Percentiles rank a stretch among this genome's conserved stretches.
Conservation (phyloP, 2,113 vertebrate genomes). For the Tonatia bakeri region DNA sequence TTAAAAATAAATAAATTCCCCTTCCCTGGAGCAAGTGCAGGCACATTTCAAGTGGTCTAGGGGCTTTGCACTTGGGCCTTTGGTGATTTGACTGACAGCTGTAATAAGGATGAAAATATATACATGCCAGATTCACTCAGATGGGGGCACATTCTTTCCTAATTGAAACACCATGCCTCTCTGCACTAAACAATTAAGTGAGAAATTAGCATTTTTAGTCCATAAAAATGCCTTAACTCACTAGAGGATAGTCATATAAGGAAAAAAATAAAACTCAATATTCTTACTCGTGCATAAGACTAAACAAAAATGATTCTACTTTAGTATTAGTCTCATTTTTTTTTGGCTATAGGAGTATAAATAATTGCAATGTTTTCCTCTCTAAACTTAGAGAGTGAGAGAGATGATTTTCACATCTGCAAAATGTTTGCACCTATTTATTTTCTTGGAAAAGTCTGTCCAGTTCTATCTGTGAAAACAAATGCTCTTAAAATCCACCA, state of each 20-base stretch:
- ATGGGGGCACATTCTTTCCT: not conserved
- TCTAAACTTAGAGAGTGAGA: not conserved
- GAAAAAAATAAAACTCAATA: not conserved
- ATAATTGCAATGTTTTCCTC: not conserved
- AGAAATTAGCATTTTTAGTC: constrained; percentile 38
- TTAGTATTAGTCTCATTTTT: not conserved
- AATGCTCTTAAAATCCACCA: constrained; percentile 60
- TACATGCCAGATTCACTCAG: constrained; percentile 1
- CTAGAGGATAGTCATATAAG: not conserved
- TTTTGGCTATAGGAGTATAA: not conserved
- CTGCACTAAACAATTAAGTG: constrained; percentile 30
- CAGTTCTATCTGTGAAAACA: constrained; percentile 16
- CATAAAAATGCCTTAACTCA: constrained; percentile 21
- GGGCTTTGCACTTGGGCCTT: not conserved
- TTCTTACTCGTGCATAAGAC: not conserved
- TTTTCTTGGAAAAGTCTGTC: constrained; percentile 13
- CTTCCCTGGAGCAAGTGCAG: not conserved
- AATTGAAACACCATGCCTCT: constrained; percentile 30
- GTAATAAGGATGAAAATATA: not conserved
- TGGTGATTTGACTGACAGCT: constrained; percentile 33
- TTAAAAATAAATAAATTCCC: not conserved
- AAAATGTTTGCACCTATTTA: not conserved
- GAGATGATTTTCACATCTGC: not conserved
- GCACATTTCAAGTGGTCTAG: not conserved
- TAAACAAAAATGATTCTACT: not conserved